Evolutionary conservation across 2,797 vertebrate species (phyloP).

Genomic region (Peromyscus nudipes): DNA sequence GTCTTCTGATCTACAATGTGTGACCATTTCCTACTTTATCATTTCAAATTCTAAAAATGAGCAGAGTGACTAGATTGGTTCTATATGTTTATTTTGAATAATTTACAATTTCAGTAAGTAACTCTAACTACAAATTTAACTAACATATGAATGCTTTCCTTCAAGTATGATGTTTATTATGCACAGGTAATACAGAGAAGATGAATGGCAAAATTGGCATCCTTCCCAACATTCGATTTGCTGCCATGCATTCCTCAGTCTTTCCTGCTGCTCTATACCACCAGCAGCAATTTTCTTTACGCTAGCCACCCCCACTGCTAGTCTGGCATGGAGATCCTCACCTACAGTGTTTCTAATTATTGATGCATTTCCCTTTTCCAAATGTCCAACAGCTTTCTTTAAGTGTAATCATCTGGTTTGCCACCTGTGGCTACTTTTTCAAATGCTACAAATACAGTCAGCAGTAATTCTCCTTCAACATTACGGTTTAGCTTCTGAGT

Average conservation of each 20-base stretch:
- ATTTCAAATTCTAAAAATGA: slow-evolving; percentile 18
- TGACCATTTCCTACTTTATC: background rate
- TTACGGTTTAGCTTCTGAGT: slow-evolving; percentile 13
- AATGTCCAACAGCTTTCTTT: slow-evolving; percentile 71
- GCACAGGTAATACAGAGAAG: background rate
- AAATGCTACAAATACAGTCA: slow-evolving; percentile 43
- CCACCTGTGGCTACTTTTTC: slow-evolving; percentile 71
- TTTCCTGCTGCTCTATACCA: background rate
- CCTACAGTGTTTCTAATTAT: slow-evolving; percentile 75
- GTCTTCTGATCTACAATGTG: background rate
- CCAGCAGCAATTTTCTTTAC: slow-evolving; percentile 64
- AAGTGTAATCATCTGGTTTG: slow-evolving; percentile 72
- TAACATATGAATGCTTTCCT: background rate
- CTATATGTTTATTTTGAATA: slow-evolving; percentile 6
- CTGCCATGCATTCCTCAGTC: background rate
- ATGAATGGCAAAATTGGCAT: background rate
- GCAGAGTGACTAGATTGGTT: background rate
- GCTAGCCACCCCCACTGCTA: slow-evolving; percentile 38
- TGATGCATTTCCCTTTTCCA: slow-evolving; percentile 63
- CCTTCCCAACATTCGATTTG: slow-evolving; percentile 39
- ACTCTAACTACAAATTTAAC: accelerated
- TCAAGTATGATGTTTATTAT: slow-evolving; percentile 6
- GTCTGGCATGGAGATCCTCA: slow-evolving; percentile 52
- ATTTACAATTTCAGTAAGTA: background rate
- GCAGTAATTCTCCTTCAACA: slow-evolving; percentile 9